Percentiles rank a stretch among this genome's conserved stretches.
phyloP scores from a whole-genome alignment of 2,797 vertebrate genomes.

The Myotis findleyi region DNA sequence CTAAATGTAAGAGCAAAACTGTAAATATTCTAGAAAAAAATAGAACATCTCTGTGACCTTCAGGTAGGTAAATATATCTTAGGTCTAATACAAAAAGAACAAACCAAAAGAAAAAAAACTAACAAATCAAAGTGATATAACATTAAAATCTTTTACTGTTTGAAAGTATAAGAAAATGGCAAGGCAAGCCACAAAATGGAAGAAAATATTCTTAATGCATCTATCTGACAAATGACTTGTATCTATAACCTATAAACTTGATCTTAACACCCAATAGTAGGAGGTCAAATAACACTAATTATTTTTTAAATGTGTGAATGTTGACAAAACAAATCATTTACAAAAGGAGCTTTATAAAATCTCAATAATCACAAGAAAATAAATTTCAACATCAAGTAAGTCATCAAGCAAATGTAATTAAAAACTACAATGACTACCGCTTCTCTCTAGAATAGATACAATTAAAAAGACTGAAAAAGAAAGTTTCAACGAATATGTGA shows the following conservation, averaged over 20 bases:
- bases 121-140: neutral
- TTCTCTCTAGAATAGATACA: neutral
- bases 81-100: neutral
- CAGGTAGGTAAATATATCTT: neutral
- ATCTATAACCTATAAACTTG: neutral
- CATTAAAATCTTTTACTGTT: neutral
- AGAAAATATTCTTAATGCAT: neutral
- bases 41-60: neutral
- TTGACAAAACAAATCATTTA: conserved; percentile 35
- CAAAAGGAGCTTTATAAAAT: conserved; percentile 32
- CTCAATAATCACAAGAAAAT: neutral
- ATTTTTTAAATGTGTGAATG: neutral
- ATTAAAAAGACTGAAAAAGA: neutral
- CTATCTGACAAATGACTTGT: neutral
- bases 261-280: neutral
- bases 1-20: neutral
- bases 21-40: neutral
- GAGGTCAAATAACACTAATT: neutral
- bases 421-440: neutral
- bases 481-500: neutral
- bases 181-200: neutral
- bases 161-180: neutral
- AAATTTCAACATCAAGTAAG: neutral
- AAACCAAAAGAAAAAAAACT: neutral
- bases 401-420: conserved; percentile 11